Evolutionary conservation across 2,888 invertebrate species (phyloP).

Genomic region (Limnephilus auricula): DNA sequence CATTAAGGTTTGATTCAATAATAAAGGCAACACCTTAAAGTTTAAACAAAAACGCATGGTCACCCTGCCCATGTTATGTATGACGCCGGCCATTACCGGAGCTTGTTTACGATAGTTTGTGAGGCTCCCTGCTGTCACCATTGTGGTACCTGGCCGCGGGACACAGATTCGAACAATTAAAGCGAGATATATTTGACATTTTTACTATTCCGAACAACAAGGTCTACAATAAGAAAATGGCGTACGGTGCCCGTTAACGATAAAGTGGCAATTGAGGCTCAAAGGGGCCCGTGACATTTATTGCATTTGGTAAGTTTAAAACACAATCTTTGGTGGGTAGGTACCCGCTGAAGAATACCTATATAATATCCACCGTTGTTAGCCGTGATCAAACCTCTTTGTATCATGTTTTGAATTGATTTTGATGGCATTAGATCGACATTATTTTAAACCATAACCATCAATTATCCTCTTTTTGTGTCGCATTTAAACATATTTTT

Average conservation of each 20-base stretch:
- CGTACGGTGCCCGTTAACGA: slow-evolving; percentile 54
- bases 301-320: slow-evolving; percentile 45
- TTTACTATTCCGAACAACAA: slow-evolving; percentile 62
- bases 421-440: slow-evolving; percentile 23
- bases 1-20: no score
- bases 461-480: neutral
- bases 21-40: neutral
- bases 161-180: slow-evolving; percentile 60
- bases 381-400: neutral
- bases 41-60: neutral
- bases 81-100: slow-evolving; percentile 51
- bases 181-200: slow-evolving; percentile 63
- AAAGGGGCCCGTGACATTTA: slow-evolving; percentile 58
- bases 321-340: neutral
- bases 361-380: neutral
- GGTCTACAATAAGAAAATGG: slow-evolving; percentile 50
- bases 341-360: neutral
- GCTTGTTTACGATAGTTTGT: slow-evolving; percentile 52
- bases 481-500: neutral
- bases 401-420: slow-evolving; percentile 18
- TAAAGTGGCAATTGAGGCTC: slow-evolving; percentile 61
- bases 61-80: slow-evolving; percentile 21
- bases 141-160: slow-evolving; percentile 54
- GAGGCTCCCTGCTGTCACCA: slow-evolving; percentile 60
- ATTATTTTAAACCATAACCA: slow-evolving; percentile 7